Evolutionary conservation across 2,113 vertebrate genomes (phyloP).

Genomic region (Eulemur rufifrons): DNA sequence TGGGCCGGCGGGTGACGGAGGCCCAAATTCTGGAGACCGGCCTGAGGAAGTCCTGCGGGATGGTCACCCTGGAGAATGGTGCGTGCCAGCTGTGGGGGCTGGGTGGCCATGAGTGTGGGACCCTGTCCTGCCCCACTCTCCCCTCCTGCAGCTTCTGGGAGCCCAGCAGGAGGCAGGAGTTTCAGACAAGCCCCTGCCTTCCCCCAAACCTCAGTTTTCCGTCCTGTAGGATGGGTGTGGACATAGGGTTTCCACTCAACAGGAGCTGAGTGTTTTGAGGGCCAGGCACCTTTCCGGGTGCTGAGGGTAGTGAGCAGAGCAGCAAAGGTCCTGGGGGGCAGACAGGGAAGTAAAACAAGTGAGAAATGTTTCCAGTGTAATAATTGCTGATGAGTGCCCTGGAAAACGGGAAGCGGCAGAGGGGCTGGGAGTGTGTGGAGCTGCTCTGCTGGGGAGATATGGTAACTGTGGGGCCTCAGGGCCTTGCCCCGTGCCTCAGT

Average conservation of each 20-base stretch:
- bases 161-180: background rate
- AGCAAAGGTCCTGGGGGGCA: background rate
- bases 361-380: too few species aligned
- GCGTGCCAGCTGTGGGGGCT: background rate
- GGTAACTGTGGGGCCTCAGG: accelerated
- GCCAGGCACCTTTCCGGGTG: background rate
- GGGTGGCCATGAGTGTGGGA: background rate
- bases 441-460: too few species aligned
- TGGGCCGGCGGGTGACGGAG: background rate
- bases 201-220: background rate
- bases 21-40: background rate
- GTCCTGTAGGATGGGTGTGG: background rate
- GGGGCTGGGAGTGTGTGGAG: background rate
- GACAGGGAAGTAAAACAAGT: too few species aligned
- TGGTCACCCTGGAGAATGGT: constrained; percentile 67
- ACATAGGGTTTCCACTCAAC: accelerated
- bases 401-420: background rate
- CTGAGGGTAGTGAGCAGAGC: background rate
- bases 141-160: background rate
- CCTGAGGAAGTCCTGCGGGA: constrained; percentile 39
- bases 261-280: background rate
- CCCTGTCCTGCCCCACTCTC: background rate
- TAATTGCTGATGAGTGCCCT: background rate
- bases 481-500: accelerated
- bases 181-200: background rate